A percentile compares a stretch with the other conserved stretches of the same genome.
Conservation (phyloP, 2,797 vertebrate genomes). For the Nyctibius grandis region DNA sequence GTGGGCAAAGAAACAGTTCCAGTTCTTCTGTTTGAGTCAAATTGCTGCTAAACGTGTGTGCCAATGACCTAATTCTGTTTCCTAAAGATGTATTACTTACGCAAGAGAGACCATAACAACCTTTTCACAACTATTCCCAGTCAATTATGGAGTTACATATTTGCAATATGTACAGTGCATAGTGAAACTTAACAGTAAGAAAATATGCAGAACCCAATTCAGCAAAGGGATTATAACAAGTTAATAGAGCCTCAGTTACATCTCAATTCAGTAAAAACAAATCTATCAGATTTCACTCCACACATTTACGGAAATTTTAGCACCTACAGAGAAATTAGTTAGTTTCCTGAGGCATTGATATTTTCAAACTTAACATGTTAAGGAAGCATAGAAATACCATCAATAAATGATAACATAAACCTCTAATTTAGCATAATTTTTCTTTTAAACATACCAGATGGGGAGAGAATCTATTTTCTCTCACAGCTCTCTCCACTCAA, state of each 20-base stretch:
- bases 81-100: constrained; percentile 52
- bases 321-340: constrained; percentile 3
- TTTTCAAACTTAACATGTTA: not conserved
- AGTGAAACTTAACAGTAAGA: not conserved
- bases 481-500: not conserved
- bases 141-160: not conserved
- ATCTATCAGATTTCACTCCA: not conserved
- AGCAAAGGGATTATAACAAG: not conserved
- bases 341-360: not conserved
- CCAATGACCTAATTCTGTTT: constrained; percentile 59
- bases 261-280: constrained; percentile 1
- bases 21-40: constrained; percentile 40
- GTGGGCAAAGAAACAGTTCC: not conserved
- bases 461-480: not conserved
- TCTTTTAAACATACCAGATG: not conserved
- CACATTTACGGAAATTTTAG: not conserved
- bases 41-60: constrained; percentile 19
- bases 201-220: not conserved
- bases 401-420: not conserved
- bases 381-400: not conserved
- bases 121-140: not conserved
- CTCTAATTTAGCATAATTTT: not conserved
- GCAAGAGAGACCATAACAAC: constrained; percentile 34
- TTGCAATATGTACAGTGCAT: not conserved
- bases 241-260: not conserved